These are phyloP conservation scores for Drosophila robusta DNA, from an alignment of 2,888 invertebrate genomes.

Conservation along the genomic window DNA sequence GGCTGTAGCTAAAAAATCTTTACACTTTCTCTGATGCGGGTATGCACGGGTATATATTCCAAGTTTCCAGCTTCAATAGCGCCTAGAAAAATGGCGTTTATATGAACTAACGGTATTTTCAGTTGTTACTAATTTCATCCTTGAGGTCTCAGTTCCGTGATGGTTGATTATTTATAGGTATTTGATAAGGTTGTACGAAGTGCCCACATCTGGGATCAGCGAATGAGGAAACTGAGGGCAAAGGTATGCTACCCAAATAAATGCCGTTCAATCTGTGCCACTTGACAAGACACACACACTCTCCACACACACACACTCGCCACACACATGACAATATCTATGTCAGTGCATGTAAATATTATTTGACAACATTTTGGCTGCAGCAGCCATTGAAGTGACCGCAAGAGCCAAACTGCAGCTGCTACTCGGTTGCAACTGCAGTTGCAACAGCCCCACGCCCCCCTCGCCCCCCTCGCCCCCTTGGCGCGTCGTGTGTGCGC, in stretches of 20 bases:
- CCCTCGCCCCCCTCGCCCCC: background rate
- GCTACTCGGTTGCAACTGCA: slow-evolving; percentile 18
- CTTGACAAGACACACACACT: slow-evolving; percentile 13
- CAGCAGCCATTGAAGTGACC: slow-evolving; percentile 46
- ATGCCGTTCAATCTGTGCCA: slow-evolving; percentile 13
- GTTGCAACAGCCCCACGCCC: background rate
- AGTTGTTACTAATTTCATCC: too few species aligned
- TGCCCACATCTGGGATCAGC: too few species aligned
- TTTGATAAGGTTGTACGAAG: too few species aligned
- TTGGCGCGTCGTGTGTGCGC: slow-evolving; percentile 27
- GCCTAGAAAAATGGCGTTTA: too few species aligned
- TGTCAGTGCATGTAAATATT: slow-evolving; percentile 57
- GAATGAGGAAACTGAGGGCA: too few species aligned
- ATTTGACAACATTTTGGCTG: slow-evolving; percentile 68
- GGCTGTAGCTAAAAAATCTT: too few species aligned
- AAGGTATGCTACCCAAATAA: slow-evolving; percentile 3
- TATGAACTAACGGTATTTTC: too few species aligned
- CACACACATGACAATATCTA: background rate
- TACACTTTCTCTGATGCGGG: too few species aligned
- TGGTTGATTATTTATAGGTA: too few species aligned
- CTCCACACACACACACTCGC: background rate
- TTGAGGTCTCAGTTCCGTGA: too few species aligned
- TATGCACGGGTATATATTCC: too few species aligned
- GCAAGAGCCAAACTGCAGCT: slow-evolving; percentile 51
- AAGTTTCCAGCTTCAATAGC: too few species aligned